Conservation (phyloP, 2,888 invertebrate species). For the Cecidostiba fungosa region DNA sequence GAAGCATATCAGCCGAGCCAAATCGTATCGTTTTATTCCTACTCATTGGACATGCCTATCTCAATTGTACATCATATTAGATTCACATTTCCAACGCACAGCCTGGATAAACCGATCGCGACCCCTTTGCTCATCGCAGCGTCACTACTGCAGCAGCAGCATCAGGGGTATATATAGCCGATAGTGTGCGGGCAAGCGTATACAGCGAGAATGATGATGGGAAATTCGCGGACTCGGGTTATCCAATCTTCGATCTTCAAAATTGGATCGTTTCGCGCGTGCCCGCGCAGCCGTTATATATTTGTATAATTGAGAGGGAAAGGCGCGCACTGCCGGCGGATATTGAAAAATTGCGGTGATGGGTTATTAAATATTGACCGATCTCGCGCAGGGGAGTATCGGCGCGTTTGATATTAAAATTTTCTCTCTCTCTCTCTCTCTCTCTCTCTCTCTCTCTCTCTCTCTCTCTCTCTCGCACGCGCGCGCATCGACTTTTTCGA, state of each 20-base stretch:
- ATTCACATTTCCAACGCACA: background rate
- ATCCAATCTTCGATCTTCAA: slow-evolving; percentile 45
- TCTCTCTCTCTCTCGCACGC: background rate
- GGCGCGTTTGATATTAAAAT: slow-evolving; percentile 48
- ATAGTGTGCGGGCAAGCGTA: background rate
- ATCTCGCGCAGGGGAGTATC: background rate
- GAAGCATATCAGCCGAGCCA: background rate
- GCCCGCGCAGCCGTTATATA: slow-evolving; percentile 17
- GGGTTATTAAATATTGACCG: slow-evolving; percentile 61
- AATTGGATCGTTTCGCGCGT: slow-evolving; percentile 39
- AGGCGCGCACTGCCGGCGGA: slow-evolving; percentile 15
- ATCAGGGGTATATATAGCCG: background rate
- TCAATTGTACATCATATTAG: slow-evolving; percentile 5
- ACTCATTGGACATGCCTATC: background rate
- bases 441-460: no score
- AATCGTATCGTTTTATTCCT: background rate
- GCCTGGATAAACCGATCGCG: background rate
- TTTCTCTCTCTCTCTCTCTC: slow-evolving; percentile 32
- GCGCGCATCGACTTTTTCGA: background rate
- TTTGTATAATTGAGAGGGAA: slow-evolving; percentile 47
- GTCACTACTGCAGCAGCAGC: background rate
- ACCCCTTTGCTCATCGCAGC: slow-evolving; percentile 7
- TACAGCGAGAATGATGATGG: slow-evolving; percentile 9
- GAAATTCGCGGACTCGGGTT: slow-evolving; percentile 33
- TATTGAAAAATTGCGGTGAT: slow-evolving; percentile 59